Base-by-base conservation (phyloP, 2,797 vertebrate species). In the Heliangelus exortis region DNA sequence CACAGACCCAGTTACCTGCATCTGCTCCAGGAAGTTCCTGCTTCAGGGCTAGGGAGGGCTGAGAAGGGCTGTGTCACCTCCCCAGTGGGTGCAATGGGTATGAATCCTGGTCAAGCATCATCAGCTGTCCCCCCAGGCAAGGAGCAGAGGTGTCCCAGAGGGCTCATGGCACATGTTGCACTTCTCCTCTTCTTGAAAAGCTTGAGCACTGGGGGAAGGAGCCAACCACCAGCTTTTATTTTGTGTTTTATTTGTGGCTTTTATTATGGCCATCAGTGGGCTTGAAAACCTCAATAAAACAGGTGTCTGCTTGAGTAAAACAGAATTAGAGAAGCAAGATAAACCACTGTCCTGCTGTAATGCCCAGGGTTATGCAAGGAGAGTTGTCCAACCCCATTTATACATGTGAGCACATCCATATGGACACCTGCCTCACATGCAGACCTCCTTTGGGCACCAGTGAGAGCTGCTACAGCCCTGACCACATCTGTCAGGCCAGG, bases 321-420 rank as follows among this genome's bases (percentile, higher is more conserved):
- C 10, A 43, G 63, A 55, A 47, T 41, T 7, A 10, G 20, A 69
- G 58, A 67, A 45, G 61, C 2, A 4, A 68, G 76, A 57, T 58
- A 84, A 18, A 18, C 58, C 51, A 8, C 48, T 20, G 45, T 65
- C 43, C 83, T 85, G 77, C 75, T 88, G 39, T 10, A 55, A 83
- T 21, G 58, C 67, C 83, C 58, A 6, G 11, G 55, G 7, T 10
- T 73, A 81, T 93, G 91, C 85, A 41, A 74, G 85, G 92, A 95
- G 55, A 26, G 53, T 43, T 88, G 91, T 84, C 59, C 66, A 83
- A 12, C 34, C 36, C 54, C 79, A 90, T 79, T 69, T 34, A 1
- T 9, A 6, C 15, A 9, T 0, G 5, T 53, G 71, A 91, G 31
- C 2, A 1, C 89, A 89, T 86, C 57, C 1, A 0, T 87, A 48